Evolutionary conservation across 53 echinoderm and acorn worm genomes (phyloP), one percentile per base, ranked within the genome.

Genomic region (Henricia sp.): DNA sequence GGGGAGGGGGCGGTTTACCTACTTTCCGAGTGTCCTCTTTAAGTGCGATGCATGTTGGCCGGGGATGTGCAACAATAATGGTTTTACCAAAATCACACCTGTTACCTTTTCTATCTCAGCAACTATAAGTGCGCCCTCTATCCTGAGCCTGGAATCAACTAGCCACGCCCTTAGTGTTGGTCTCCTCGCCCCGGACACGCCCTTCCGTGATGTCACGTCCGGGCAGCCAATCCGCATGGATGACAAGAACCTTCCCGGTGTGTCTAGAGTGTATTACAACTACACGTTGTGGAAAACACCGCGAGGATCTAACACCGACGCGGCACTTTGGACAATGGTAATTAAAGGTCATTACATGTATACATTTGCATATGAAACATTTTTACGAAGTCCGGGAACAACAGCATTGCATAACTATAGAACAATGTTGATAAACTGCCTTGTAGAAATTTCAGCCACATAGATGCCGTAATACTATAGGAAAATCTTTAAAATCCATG

Each of bases 231-330:
- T 80, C 4, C 62, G 46, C 8, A 80, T 80, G 80, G 64, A 80
- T 19, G 64, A 64, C 43, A 46, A 16, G 1, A 76, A 28, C 14
- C 60, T 77, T 6, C 14, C 11, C 14, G 62, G 64, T 63, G 34
- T 80, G n/a, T 64, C 80, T 20, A 17, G 1, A 19, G 63, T 80
- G 43, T 46, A 63, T 50, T 80, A 42, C 46, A 80, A 80, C 80
- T 80, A 48, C 63, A 80, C 64, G 11, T 20, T 80, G 63, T 80
- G 64, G 58, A 30, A 1, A 1, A 19, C 30, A 11, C 20, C 80
- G 4, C 12, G 33, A 20, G 62, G 62, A 9, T 3, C 4, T n/a
- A 30, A 29, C 32, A 27, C n/a, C n/a, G 14, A 32, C 12, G 17
- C 30, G 33, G 9, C 29, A 3, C 30, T 30, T 1, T 60, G 62